Base-by-base conservation (phyloP, 2,113 vertebrate species). In the Pedionomus torquatus region DNA sequence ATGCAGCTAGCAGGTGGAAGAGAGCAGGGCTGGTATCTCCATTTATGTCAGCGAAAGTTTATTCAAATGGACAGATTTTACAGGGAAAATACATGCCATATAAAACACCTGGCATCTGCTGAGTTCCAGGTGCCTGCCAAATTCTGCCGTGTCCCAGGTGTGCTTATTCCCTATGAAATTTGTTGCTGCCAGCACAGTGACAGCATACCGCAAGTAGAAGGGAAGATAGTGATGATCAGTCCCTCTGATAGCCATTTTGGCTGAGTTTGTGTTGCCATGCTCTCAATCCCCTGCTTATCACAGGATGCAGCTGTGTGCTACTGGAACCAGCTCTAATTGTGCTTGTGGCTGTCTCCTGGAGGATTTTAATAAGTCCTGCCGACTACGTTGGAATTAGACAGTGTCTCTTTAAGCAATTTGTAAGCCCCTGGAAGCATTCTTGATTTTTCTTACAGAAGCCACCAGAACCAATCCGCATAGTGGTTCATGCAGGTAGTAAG, bases 71-170 rank as follows among this genome's bases (percentile, higher is more conserved):
- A 90, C 30, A 37, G 87, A 54, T 81, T 87, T 96, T 72, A 84
- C 37, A 77, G 83, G 79, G 85, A 93, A 93, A 89, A 90, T 44
- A 30, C 17, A 8, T 64, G 83, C 74, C 87, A 23, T 71, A 69
- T 72, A 72, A 92, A 91, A 79, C 90, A 94, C 74, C 95, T 96
- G 88, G 87, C 92, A 95, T 92, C 95, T 95, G 94, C 88, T 76
- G 95, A 70, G 52, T 83, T 97, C 90, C 95, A 96, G 90, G 58
- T 89, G 90, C 76, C 90, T 97, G 94, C 94, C 93, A 95, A 89
- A 71, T 91, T 64, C 86, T 91, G 77, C 64, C 82, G 49, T 68
- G 61, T 95, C 94, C 97, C 83, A 94, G 85, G 90, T 90, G 89
- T 92, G 82, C 81, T 72, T 80, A 71, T 92, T 94, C 96, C 89